A percentile compares a stretch with the other conserved stretches of the same genome.
phyloP scores from a whole-genome alignment of 1,140 invertebrate species.

The Radopholus similis region DNA sequence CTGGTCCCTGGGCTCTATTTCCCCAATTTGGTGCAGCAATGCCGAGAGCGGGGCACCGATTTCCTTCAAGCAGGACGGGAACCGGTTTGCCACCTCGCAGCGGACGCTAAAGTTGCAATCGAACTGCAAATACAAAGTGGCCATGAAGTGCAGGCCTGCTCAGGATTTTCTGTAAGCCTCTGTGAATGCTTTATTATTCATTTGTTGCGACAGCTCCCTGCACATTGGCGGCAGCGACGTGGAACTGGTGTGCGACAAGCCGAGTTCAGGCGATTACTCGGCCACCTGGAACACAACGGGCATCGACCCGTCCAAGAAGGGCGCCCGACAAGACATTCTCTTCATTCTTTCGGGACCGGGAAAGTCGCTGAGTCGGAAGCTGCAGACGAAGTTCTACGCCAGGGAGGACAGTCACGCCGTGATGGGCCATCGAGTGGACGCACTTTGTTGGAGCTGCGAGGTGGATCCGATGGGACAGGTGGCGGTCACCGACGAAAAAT shows the following conservation, averaged over 20 bases:
- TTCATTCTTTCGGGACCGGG: conserved; percentile 28
- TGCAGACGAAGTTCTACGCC: conserved; percentile 40
- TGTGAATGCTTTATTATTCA: background rate
- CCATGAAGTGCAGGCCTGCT: conserved; percentile 14
- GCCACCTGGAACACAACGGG: conserved; percentile 42
- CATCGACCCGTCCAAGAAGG: conserved; percentile 38
- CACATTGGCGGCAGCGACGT: conserved; percentile 40
- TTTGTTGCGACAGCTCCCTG: conserved; percentile 15
- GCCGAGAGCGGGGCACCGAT: conserved; percentile 20
- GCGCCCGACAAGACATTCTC: conserved; percentile 35
- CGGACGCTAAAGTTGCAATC: conserved; percentile 25
- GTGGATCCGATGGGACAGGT: conserved; percentile 32
- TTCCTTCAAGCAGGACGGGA: conserved; percentile 31
- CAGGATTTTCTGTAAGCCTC: conserved; percentile 28
- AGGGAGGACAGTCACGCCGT: conserved; percentile 28
- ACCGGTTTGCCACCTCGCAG: conserved; percentile 21
- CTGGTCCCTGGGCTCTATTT: background rate
- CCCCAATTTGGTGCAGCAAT: conserved; percentile 4
- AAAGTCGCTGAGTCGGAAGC: conserved; percentile 24
- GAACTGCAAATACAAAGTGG: conserved; percentile 33
- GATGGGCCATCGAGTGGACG: conserved; percentile 35
- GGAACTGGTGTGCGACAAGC: conserved; percentile 24
- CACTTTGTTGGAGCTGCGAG: conserved; percentile 19
- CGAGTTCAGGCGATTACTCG: conserved; percentile 23
- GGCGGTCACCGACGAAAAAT: conserved; percentile 12